Evolutionary conservation across 2,113 vertebrate genomes (phyloP), one percentile per base, ranked within the genome.

Genomic region (Pipra filicauda): DNA sequence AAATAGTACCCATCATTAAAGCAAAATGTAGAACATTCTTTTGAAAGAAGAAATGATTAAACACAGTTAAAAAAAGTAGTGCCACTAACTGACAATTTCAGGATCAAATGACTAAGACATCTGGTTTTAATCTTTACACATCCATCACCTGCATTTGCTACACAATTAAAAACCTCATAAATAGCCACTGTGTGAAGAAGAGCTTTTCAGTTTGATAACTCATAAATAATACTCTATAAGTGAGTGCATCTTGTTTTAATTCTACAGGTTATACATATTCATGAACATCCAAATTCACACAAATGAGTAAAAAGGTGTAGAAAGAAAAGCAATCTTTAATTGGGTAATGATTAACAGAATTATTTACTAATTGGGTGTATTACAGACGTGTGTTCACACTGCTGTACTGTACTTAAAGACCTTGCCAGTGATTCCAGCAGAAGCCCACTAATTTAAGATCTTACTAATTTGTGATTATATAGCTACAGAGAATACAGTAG

Each of bases 91-190:
- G 82, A 89, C 49, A 93, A 86, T 93, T 91, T 95, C 92, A 96
- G 78, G 67, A 95, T 89, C 89, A 96, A 92, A 88, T 87, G 67
- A 94, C 20, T 44, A 67, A 88, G 57, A 79, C 95, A 97, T 98
- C 88, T 97, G 97, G 83, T 97, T 97, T 97, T 96, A 97, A 97
- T 98, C 51, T 96, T 65, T 91, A 88, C 84, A 94, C 30, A 95
- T 95, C 92, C 66, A 95, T 94, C 91, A 95, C 81, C 93, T 94
- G 73, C 76, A 96, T 95, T 97, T 96, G 62, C 80, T 89, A 85
- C 73, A 88, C 91, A 96, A 94, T 97, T 97, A 97, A 96, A 94
- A 96, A 77, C 61, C 67, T 96, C 74, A 93, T 95, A 96, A 98
- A 97, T 67, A 93, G 61, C 55, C 59, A 78, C 83, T 76, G 65